Evolutionary conservation across 1,140 invertebrate species (phyloP), one percentile per base, ranked within the genome.

Genomic region (Stegodyphus dumicola): DNA sequence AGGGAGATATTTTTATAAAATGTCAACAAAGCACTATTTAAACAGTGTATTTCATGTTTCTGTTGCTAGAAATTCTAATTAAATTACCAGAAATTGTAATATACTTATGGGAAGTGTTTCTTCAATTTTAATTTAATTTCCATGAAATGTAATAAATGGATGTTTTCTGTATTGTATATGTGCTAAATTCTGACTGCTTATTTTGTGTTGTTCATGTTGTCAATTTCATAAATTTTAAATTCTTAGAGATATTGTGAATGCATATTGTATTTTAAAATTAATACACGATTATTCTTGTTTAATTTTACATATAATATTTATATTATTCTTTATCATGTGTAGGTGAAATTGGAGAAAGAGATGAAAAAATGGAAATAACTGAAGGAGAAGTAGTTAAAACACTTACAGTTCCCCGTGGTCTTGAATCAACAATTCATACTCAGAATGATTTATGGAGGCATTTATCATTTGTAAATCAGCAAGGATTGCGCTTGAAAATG

Each of bases 401-500:
- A 0, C 73, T 33, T 9, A 54, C 33, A 15, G 77, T 69, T 1
- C 10, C 66, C n/a, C 64, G 83, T 7, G 77, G 83, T 11, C 53
- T 18, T 17, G 65, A 85, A 10, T 85, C 77, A 7, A 81, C 67
- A 6, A 70, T 87, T 7, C 70, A 87, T 56, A 86, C 87, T 0
- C 65, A 81, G 11, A 18, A 79, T 64, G 76, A 85, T 6, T 11
- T 87, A 51, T 87, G 86, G 86, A 6, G 56, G 67, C 73, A 80
- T 11, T n/a, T 85, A 51, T 75, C 85, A 10, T 2, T 0, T 6
- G 13, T 6, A 76, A 5, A 60, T 7, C 54, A 71, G 5, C 17
- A 54, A n/a, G 17, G 84, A 53, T 7, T 13, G 15, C 9, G 9
- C 5, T 10, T 9, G 15, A 60, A 15, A 10, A 33, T 77, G 56